phyloP scores from a whole-genome alignment of 2,113 vertebrate genomes.

The Thunnus maccoyii region DNA sequence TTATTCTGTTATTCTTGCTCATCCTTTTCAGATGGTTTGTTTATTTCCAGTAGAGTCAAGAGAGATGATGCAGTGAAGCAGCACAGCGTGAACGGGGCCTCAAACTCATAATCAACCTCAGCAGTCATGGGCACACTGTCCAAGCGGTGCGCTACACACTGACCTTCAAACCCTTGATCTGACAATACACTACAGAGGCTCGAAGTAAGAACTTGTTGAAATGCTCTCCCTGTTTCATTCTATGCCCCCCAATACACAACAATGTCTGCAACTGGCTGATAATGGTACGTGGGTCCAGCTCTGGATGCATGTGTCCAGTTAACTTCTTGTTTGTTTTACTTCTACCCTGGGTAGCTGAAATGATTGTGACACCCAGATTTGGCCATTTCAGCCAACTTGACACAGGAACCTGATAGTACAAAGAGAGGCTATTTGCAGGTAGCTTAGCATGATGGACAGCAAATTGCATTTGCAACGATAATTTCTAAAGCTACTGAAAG shows the following conservation, averaged over 20 bases:
- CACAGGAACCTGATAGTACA: neutral
- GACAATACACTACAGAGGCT: neutral
- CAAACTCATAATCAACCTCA: constrained; percentile 32
- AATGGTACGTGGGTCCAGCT: neutral
- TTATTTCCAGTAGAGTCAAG: constrained; percentile 27
- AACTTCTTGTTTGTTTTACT: neutral
- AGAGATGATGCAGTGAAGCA: constrained; percentile 28
- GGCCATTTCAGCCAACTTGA: no score
- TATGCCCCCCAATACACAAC: neutral
- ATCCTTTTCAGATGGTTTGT: neutral
- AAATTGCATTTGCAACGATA: neutral
- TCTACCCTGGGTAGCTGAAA: neutral
- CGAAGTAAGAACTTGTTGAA: neutral
- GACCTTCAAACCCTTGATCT: constrained; percentile 6
- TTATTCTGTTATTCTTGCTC: neutral
- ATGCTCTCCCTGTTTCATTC: neutral
- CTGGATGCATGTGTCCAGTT: neutral
- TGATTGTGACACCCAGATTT: neutral
- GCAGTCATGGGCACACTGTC: constrained; percentile 1
- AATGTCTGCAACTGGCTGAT: neutral
- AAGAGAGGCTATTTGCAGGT: neutral
- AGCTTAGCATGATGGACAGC: neutral
- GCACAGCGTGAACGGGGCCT: constrained; percentile 5
- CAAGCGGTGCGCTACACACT: neutral
- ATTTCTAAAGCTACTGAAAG: neutral